Conservation (phyloP, 2,797 vertebrate species). For the Meriones psammophilus region DNA sequence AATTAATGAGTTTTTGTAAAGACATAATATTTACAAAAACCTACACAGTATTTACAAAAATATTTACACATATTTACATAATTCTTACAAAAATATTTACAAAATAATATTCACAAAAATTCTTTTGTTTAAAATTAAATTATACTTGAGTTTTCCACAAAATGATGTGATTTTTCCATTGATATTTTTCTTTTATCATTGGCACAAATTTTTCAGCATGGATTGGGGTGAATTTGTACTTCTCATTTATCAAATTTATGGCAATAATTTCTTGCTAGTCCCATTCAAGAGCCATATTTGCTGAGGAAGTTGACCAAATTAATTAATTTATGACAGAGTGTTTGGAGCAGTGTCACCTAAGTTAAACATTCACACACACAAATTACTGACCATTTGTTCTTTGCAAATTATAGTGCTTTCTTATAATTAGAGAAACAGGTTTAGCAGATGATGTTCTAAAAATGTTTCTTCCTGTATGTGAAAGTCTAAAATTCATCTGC, state of each 20-base stretch:
- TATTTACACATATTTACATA: too few relatives aligned
- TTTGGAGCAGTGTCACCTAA: conserved; percentile 42
- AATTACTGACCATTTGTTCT: conserved; percentile 62
- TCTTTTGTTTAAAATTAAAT: conserved; percentile 78
- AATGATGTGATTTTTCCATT: conserved; percentile 79
- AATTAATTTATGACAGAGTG: background rate
- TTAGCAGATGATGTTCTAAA: conserved; percentile 35
- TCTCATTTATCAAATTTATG: conserved; percentile 44
- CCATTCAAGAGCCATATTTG: background rate
- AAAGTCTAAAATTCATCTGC: conserved; percentile 62
- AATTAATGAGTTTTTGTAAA: conserved; percentile 76
- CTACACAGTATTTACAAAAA: too few relatives aligned
- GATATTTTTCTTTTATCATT: conserved; percentile 77
- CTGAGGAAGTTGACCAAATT: background rate
- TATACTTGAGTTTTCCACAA: conserved; percentile 81
- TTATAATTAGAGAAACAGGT: background rate
- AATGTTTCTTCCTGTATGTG: conserved; percentile 30
- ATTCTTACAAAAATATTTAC: conserved; percentile 75
- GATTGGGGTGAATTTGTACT: background rate
- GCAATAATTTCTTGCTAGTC: conserved; percentile 31
- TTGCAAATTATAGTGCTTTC: conserved; percentile 6
- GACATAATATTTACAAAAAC: too few relatives aligned
- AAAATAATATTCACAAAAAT: conserved; percentile 85
- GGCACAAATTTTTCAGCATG: conserved; percentile 62
- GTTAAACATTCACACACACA: conserved; percentile 40